phyloP scores from a whole-genome alignment of 2,888 invertebrate genomes.

The Macrostomum cliftonense region DNA sequence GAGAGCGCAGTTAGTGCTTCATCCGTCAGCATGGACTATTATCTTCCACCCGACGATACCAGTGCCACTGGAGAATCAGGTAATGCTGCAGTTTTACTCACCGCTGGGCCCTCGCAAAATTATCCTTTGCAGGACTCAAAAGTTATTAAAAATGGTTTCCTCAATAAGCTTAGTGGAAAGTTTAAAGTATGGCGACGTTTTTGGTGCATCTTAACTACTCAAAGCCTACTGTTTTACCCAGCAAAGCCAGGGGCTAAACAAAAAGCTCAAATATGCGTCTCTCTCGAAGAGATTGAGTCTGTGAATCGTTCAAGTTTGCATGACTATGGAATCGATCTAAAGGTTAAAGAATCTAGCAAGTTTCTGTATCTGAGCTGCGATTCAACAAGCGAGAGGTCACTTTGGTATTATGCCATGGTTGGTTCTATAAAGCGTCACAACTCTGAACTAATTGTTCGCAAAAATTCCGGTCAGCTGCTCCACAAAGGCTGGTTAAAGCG shows the following conservation, averaged over 20 bases:
- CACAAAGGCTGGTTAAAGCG: slow-evolving; percentile 11
- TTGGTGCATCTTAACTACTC: slow-evolving; percentile 11
- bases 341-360: background rate
- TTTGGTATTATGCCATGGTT: slow-evolving; percentile 6
- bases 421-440: slow-evolving; percentile 5
- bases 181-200: slow-evolving; percentile 9
- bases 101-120: no score
- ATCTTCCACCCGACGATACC: slow-evolving; percentile 7
- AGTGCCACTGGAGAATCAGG: no score
- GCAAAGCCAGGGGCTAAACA: slow-evolving; percentile 5
- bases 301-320: background rate
- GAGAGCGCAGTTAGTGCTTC: no score
- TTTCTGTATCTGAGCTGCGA: slow-evolving; percentile 1
- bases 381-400: slow-evolving; percentile 1
- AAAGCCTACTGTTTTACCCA: slow-evolving; percentile 9
- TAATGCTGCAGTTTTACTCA: no score
- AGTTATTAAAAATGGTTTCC: no score
- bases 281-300: background rate
- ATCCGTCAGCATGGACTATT: slow-evolving; percentile 5
- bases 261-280: slow-evolving; percentile 6
- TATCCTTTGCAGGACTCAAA: no score
- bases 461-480: slow-evolving; percentile 3
- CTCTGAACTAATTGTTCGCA: slow-evolving; percentile 5
- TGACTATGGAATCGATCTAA: background rate
- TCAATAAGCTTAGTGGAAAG: slow-evolving; percentile 8